phyloP scores from a whole-genome alignment of 1,140 invertebrate genomes.

The Penaeus indicus region DNA sequence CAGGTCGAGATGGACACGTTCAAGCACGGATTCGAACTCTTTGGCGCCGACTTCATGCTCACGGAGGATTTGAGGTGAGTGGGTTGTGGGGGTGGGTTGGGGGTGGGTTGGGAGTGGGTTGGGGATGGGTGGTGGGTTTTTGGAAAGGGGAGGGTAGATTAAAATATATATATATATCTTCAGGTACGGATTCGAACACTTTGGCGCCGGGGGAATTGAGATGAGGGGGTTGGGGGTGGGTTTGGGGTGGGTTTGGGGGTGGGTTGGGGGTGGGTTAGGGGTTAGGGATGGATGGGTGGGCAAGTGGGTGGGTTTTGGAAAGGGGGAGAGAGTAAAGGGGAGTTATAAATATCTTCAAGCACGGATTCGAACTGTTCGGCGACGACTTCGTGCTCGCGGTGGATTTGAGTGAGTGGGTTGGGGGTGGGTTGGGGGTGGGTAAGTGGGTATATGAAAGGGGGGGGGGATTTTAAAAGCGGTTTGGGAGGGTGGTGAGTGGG shows the following conservation, averaged over 20 bases:
- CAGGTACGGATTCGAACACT: too few relatives aligned
- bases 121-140: too few relatives aligned
- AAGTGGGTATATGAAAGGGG: too few relatives aligned
- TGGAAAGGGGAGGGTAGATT: too few relatives aligned
- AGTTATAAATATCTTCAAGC: constrained; percentile 78
- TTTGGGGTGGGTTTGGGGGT: too few relatives aligned
- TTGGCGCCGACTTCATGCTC: constrained; percentile 93
- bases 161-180: too few relatives aligned
- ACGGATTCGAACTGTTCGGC: constrained; percentile 93
- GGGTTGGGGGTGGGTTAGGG: too few relatives aligned
- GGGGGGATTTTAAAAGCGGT: constrained; percentile 68
- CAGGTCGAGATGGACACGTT: constrained; percentile 85
- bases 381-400: constrained; percentile 93
- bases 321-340: too few relatives aligned
- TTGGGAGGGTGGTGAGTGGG: constrained; percentile 69
- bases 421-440: background rate
- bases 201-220: too few relatives aligned
- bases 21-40: constrained; percentile 92
- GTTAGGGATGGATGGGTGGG: too few relatives aligned
- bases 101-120: background rate
- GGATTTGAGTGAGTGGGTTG: constrained; percentile 76
- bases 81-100: background rate
- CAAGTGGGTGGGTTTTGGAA: too few relatives aligned
- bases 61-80: constrained; percentile 82
- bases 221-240: too few relatives aligned